Conservation (phyloP, 2,113 vertebrate genomes). For the Lipophrys pholis region DNA sequence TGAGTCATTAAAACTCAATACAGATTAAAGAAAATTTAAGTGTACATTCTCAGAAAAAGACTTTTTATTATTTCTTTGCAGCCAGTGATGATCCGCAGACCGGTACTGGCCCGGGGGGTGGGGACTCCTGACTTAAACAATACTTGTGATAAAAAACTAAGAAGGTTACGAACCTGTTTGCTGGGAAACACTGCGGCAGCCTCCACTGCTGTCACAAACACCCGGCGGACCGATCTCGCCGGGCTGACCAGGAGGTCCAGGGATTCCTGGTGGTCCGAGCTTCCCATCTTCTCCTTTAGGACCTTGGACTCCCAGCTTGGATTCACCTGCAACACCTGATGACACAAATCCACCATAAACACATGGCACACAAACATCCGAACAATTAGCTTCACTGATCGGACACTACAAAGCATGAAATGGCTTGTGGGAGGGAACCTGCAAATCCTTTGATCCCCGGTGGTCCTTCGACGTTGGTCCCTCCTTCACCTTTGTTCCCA, state of each 20-base stretch:
- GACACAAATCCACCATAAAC: slow-evolving; percentile 25
- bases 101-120: too few species aligned
- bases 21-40: too few species aligned
- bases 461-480: slow-evolving; percentile 75
- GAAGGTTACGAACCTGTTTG: slow-evolving; percentile 62
- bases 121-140: too few species aligned
- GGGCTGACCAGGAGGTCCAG: slow-evolving; percentile 79
- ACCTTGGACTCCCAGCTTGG: slow-evolving; percentile 81
- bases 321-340: slow-evolving; percentile 85
- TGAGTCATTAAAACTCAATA: too few species aligned
- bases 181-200: slow-evolving; percentile 75
- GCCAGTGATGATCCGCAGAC: too few species aligned
- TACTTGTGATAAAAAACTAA: too few species aligned
- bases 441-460: slow-evolving; percentile 79
- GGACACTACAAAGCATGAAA: neutral
- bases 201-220: slow-evolving; percentile 84
- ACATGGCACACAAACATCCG: neutral
- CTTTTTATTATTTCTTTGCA: too few species aligned
- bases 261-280: slow-evolving; percentile 77
- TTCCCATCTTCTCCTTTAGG: slow-evolving; percentile 82
- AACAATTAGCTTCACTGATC: neutral
- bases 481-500: slow-evolving; percentile 75
- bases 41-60: too few species aligned
- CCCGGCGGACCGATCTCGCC: slow-evolving; percentile 86
- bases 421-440: slow-evolving; percentile 64